These are phyloP conservation scores for Archilochus colubris DNA, from an alignment of 2,113 vertebrate species.

Conservation along the genomic window DNA sequence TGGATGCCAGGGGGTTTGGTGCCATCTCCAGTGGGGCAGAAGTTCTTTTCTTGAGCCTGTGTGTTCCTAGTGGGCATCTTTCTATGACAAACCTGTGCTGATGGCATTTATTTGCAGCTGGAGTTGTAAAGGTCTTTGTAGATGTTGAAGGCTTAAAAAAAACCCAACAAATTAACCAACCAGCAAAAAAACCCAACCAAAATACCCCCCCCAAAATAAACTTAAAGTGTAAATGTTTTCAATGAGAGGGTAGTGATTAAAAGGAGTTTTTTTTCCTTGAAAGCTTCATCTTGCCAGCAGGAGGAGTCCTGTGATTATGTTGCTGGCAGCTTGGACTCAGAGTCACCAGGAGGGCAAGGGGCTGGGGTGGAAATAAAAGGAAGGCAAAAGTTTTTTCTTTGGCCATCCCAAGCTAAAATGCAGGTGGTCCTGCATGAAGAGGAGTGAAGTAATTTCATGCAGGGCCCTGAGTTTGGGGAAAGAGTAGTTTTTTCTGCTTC, in stretches of 20 bases:
- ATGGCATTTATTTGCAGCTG: background rate
- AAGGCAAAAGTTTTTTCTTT: background rate
- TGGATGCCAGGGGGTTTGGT: background rate
- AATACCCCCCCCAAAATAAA: too few species aligned
- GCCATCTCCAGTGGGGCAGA: background rate
- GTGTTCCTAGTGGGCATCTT: background rate
- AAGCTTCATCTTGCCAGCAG: background rate
- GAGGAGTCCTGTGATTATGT: background rate
- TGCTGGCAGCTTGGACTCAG: background rate
- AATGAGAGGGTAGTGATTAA: background rate
- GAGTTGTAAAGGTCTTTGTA: background rate
- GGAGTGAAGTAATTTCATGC: background rate
- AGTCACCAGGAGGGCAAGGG: background rate
- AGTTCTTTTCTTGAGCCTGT: rapidly evolving
- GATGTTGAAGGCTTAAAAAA: too few species aligned
- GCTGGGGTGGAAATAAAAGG: background rate
- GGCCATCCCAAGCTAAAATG: background rate
- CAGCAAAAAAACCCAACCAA: too few species aligned
- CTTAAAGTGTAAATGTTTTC: background rate
- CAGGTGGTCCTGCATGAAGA: too few species aligned
- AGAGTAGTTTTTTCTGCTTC: background rate
- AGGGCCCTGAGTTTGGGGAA: background rate
- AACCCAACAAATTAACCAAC: too few species aligned
- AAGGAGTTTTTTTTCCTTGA: background rate
- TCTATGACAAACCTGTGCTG: background rate